These are phyloP conservation scores for Barnardius zonarius DNA, from an alignment of 2,113 vertebrate species.

Conservation along the genomic window DNA sequence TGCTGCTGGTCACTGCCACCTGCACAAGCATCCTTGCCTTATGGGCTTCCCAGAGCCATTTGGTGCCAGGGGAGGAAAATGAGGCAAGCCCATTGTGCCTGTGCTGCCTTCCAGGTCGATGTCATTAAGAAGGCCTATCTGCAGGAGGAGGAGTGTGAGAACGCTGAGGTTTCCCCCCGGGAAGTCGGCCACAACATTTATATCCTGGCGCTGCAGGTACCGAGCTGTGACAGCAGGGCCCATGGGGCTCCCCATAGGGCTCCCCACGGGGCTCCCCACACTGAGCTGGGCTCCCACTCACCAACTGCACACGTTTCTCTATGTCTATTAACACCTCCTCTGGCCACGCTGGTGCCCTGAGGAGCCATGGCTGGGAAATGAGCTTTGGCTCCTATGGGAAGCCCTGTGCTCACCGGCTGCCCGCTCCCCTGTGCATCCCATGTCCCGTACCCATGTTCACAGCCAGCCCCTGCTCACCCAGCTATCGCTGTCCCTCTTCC, in stretches of 20 bases:
- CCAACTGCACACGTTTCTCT: background rate
- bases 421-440: background rate
- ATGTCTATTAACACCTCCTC: background rate
- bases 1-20: background rate
- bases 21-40: background rate
- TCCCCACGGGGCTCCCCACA: background rate
- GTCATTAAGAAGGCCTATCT: slow-evolving; percentile 95
- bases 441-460: background rate
- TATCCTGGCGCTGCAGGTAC: slow-evolving; percentile 93
- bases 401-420: rapidly evolving
- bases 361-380: background rate
- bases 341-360: background rate
- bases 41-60: background rate
- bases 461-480: background rate
- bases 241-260: background rate
- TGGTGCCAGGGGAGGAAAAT: rapidly evolving
- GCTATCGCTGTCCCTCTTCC: background rate
- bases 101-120: slow-evolving; percentile 79
- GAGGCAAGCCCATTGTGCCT: background rate
- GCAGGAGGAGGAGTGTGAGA: slow-evolving; percentile 90
- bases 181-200: slow-evolving; percentile 99
- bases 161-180: slow-evolving; percentile 84
- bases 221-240: background rate
- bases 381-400: background rate
- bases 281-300: background rate